Evolutionary conservation across 1,140 invertebrate genomes (phyloP).

Genomic region (Galendromus occidentalis): DNA sequence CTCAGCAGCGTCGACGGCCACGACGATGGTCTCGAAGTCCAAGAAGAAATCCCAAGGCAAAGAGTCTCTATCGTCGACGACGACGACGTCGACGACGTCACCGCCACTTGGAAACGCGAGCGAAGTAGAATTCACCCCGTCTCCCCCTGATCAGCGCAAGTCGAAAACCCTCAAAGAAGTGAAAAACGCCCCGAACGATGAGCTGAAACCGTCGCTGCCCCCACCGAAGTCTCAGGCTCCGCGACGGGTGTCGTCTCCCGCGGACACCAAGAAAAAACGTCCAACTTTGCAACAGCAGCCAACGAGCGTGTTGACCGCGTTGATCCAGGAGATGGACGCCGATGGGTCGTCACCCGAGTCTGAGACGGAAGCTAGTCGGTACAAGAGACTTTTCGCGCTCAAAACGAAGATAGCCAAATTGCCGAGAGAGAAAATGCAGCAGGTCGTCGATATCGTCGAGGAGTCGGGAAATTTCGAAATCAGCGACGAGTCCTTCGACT

Average conservation of each 20-base stretch:
- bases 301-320: background rate
- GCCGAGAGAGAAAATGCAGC: background rate
- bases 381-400: background rate
- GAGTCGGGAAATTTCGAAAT: background rate
- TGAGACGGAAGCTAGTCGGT: background rate
- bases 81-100: background rate
- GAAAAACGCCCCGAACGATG: too few species aligned
- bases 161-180: too few species aligned
- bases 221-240: background rate
- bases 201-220: background rate
- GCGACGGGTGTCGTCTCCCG: background rate
- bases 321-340: constrained; percentile 7
- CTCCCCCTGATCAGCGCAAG: background rate
- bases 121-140: background rate
- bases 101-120: background rate
- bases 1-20: too few species aligned
- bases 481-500: background rate
- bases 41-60: background rate
- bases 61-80: background rate
- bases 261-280: background rate
- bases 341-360: background rate
- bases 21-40: too few species aligned
- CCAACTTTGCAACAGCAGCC: background rate
- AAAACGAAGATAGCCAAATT: constrained; percentile 1
- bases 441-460: background rate